Evolutionary conservation across 2,888 invertebrate species (phyloP).

Genomic region (Rhogogaster chlorosoma): DNA sequence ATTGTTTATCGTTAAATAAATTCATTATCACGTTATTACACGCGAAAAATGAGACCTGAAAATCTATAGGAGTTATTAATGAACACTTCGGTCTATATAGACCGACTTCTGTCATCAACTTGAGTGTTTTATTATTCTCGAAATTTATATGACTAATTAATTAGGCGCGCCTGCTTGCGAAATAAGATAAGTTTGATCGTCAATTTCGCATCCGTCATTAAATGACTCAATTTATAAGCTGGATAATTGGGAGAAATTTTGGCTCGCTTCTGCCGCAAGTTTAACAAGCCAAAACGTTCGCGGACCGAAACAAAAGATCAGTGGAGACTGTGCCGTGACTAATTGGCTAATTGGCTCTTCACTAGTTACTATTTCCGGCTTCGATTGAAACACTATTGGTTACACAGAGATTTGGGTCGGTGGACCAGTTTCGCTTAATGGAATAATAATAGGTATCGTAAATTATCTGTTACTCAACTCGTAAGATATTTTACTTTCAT

Average conservation of each 20-base stretch:
- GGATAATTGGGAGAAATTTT: conserved; percentile 9
- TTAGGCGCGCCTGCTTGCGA: not conserved
- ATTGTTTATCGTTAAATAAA: not conserved
- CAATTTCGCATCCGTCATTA: not conserved
- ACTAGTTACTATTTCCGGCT: conserved; percentile 43
- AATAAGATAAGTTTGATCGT: not conserved
- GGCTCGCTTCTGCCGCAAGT: not conserved
- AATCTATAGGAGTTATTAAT: not conserved
- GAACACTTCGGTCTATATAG: not conserved
- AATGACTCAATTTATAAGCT: conserved; percentile 19
- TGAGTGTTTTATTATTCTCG: not conserved
- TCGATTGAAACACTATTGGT: not conserved
- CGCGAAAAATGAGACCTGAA: not conserved
- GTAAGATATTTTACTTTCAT: not conserved
- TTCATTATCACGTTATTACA: conserved; percentile 2
- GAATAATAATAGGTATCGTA: not conserved
- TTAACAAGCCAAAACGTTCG: not conserved
- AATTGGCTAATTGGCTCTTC: conserved; percentile 47
- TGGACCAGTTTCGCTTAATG: not conserved
- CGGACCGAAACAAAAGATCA: conserved; percentile 27
- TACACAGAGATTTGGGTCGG: not conserved
- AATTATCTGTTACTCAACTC: not conserved
- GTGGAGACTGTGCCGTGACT: conserved; percentile 33
- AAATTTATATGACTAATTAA: not conserved
- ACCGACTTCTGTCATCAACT: not conserved